Base-by-base conservation (phyloP, 2,888 invertebrate genomes). In the Hymenopus coronatus region DNA sequence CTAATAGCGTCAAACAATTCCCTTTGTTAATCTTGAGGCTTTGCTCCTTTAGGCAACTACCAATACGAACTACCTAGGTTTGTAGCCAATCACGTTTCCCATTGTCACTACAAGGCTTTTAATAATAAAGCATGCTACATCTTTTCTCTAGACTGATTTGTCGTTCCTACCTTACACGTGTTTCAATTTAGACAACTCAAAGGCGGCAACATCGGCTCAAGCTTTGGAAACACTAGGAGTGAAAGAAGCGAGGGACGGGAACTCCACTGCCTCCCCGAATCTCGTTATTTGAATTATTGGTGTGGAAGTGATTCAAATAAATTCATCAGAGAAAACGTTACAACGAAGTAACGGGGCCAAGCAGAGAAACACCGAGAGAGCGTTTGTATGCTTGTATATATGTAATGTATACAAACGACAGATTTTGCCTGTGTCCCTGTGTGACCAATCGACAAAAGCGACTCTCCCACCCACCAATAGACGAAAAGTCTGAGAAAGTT, bases 221-320 rank as follows among this genome's bases (percentile, higher is more conserved):
- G 87, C 87, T 87, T 30, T 14, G 82, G 20, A n/a, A 25, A 87
- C 27, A n/a, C 25, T 28, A 28, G 30, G 30, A 28, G 84, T 0
- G 84, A 28, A 28, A 30, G 84, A 28, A 46, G 33, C 30, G 82
- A 81, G 87, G 87, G 30, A 14, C n/a, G 88, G 40, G 88, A 70
- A 70, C 28, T 81, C 25, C 40, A 20, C 85, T 40, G 33, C 82
- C 40, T 82, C 85, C 85, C 88, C 40, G 89, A 89, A 88, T 88
- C 90, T 90, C 90, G 90, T 90, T 90, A 90, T 88, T 82, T 89
- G 90, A 90, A 89, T 89, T 90, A 88, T 88, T 88, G 89, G 87
- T 83, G 90, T 85, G 89, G 90, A 88, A 90, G 40, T 88, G 87
- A 90, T 88, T 90, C 90, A 89, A 89, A 89, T 89, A 89, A 89